These are phyloP conservation scores for Cinara cedri DNA, from an alignment of 2,888 invertebrate genomes.

Conservation along the genomic window DNA sequence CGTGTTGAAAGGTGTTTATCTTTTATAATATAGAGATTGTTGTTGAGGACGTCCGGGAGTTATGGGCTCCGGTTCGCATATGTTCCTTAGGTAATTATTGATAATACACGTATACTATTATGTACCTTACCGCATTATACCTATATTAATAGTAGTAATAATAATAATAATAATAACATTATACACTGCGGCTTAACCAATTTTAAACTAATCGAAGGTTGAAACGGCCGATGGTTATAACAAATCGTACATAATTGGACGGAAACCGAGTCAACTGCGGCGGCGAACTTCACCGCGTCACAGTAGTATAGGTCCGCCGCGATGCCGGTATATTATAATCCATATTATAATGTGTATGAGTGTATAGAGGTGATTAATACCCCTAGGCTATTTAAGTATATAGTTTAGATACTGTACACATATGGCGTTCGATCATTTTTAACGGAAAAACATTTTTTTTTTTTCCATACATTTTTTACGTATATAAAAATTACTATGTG, in stretches of 20 bases:
- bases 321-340: conserved; percentile 13
- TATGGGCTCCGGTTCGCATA: conserved; percentile 41
- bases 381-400: not conserved
- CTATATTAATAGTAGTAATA: too few species aligned
- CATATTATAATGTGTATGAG: not conserved
- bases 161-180: too few species aligned
- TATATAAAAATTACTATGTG: not conserved
- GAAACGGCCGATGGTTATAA: conserved; percentile 1
- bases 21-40: conserved; percentile 2
- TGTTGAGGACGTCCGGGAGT: conserved; percentile 19
- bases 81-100: conserved; percentile 1
- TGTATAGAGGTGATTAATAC: not conserved
- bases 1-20: conserved; percentile 6
- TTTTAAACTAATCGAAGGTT: conserved; percentile 20
- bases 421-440: conserved; percentile 31
- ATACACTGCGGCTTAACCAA: not conserved
- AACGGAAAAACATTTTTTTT: conserved; percentile 5
- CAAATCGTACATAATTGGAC: conserved; percentile 31
- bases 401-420: conserved; percentile 18
- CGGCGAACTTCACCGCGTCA: conserved; percentile 11
- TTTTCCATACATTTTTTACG: not conserved
- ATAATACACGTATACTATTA: too few species aligned
- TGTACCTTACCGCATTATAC: too few species aligned
- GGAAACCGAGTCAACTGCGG: conserved; percentile 30
- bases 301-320: not conserved